Conservation (phyloP, 2,113 vertebrate genomes). For the Hippocampus zosterae region DNA sequence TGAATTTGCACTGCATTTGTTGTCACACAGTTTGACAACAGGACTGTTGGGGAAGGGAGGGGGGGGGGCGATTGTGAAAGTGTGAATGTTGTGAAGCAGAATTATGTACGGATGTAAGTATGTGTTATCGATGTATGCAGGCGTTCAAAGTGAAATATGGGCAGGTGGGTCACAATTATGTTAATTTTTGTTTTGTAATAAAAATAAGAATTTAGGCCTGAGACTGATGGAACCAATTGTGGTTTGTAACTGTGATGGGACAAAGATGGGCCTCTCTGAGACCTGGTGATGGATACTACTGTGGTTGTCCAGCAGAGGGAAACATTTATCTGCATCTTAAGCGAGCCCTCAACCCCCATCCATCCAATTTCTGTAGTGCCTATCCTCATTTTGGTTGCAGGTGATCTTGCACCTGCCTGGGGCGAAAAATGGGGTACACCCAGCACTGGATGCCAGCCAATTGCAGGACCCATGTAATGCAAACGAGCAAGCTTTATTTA, state of each 20-base stretch:
- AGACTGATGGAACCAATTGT: not conserved
- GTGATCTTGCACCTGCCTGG: too few relatives aligned
- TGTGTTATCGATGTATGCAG: not conserved
- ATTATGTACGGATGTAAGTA: not conserved
- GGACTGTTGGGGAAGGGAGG: constrained; percentile 53
- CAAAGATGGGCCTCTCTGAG: not conserved
- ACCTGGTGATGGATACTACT: not conserved
- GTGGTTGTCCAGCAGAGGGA: not conserved
- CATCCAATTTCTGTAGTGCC: not conserved
- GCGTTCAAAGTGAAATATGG: not conserved
- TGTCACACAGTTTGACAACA: constrained; percentile 41
- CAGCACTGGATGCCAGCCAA: not conserved
- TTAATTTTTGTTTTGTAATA: constrained; percentile 53
- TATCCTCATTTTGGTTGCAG: not conserved
- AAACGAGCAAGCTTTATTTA: not conserved
- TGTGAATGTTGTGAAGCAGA: not conserved
- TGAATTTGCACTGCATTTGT: constrained; percentile 39
- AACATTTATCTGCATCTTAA: not conserved
- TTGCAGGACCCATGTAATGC: too few relatives aligned
- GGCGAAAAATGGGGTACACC: not conserved
- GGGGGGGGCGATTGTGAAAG: constrained; percentile 51
- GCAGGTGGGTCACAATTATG: constrained; percentile 10
- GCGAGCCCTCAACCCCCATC: not conserved
- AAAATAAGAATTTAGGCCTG: constrained; percentile 28
- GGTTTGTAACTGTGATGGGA: not conserved